Evolutionary conservation across 2,888 invertebrate species (phyloP).

Genomic region (Glaucopsyche alexis): DNA sequence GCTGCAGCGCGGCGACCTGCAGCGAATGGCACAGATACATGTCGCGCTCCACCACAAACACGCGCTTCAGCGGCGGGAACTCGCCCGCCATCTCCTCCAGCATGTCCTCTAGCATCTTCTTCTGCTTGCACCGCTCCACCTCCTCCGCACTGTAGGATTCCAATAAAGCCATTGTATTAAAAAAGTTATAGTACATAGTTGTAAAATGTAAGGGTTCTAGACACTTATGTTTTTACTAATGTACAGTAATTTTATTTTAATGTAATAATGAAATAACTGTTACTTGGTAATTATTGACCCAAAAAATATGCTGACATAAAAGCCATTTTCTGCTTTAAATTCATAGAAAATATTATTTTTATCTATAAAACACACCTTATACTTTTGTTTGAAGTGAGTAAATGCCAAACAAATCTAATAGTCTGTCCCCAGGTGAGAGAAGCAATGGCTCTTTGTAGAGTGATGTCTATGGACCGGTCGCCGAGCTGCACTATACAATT

Average conservation of each 20-base stretch:
- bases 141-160: slow-evolving; percentile 87
- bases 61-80: slow-evolving; percentile 93
- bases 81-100: slow-evolving; percentile 95
- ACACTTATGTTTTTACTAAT: not conserved
- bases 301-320: not conserved
- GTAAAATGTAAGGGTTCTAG: not conserved
- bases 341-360: not conserved
- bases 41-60: slow-evolving; percentile 97
- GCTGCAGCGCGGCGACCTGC: slow-evolving; percentile 81
- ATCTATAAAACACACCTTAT: slow-evolving; percentile 81
- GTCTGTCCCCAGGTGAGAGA: slow-evolving; percentile 95
- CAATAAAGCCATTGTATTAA: not conserved
- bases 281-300: not conserved
- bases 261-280: not conserved
- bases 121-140: slow-evolving; percentile 95
- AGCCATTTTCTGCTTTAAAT: not conserved
- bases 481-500: slow-evolving; percentile 93
- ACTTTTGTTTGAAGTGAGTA: slow-evolving; percentile 89
- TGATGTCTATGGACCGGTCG: slow-evolving; percentile 95
- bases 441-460: slow-evolving; percentile 92
- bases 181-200: no score
- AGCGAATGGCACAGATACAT: slow-evolving; percentile 93
- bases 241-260: not conserved
- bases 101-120: slow-evolving; percentile 94
- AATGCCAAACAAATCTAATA: slow-evolving; percentile 89